phyloP scores from a whole-genome alignment of 1,140 invertebrate genomes.

The Drosophila bipectinata region DNA sequence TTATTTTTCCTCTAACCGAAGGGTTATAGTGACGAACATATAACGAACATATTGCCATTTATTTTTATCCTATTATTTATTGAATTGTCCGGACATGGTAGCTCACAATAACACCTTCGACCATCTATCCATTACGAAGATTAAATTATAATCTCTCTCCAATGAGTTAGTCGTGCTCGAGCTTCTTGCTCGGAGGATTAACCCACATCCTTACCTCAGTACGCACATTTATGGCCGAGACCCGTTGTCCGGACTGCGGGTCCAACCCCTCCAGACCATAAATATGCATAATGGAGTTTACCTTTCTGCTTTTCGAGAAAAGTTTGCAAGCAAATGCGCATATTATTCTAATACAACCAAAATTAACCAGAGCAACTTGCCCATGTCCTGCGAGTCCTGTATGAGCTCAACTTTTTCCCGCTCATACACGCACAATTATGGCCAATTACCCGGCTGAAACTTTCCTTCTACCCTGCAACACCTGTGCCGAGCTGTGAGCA shows the following conservation, averaged over 20 bases:
- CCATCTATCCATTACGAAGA: slow-evolving; percentile 35
- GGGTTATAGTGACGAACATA: no score
- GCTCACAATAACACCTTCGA: neutral
- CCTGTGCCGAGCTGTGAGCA: slow-evolving; percentile 32
- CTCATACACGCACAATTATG: slow-evolving; percentile 63
- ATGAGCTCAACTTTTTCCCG: slow-evolving; percentile 62
- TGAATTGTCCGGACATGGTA: slow-evolving; percentile 12
- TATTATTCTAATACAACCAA: slow-evolving; percentile 77
- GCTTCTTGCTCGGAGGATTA: slow-evolving; percentile 45
- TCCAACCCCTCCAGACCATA: slow-evolving; percentile 50
- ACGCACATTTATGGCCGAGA: slow-evolving; percentile 26
- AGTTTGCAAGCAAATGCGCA: slow-evolving; percentile 79
- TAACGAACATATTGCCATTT: neutral
- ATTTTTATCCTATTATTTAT: slow-evolving; percentile 16
- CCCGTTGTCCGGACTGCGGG: slow-evolving; percentile 4
- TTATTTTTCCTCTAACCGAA: no score
- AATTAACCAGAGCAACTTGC: slow-evolving; percentile 59
- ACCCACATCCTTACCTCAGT: slow-evolving; percentile 1
- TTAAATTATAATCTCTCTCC: slow-evolving; percentile 42
- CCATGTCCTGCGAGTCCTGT: slow-evolving; percentile 22
- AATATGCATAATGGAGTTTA: slow-evolving; percentile 76
- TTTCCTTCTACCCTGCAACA: slow-evolving; percentile 38
- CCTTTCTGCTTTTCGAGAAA: slow-evolving; percentile 67
- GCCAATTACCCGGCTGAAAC: slow-evolving; percentile 55
- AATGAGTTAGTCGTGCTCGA: slow-evolving; percentile 40